phyloP scores from a whole-genome alignment of 1,140 invertebrate species.

The Plutomurus gul region DNA sequence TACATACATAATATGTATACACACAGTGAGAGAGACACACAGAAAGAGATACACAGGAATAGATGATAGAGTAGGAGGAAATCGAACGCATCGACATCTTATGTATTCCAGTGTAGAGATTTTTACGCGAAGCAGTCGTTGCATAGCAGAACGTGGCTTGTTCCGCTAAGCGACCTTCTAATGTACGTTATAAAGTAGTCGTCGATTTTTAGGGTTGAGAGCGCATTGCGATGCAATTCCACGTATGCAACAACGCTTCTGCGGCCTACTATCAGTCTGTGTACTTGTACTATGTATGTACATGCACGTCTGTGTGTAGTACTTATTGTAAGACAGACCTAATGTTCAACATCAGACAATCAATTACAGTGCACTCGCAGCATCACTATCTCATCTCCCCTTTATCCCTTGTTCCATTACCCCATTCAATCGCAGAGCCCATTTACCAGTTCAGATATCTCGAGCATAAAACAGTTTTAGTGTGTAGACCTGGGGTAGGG shows the following conservation, averaged over 20 bases:
- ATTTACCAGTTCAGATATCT: conserved; percentile 7
- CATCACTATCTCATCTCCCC: conserved; percentile 38
- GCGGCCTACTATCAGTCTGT: not conserved
- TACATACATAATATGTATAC: too few relatives aligned
- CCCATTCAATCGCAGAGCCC: conserved; percentile 36
- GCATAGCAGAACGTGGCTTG: too few relatives aligned
- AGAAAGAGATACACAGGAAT: too few relatives aligned
- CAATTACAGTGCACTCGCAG: conserved; percentile 42
- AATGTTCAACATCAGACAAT: conserved; percentile 44
- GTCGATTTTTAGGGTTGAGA: too few relatives aligned
- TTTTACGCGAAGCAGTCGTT: too few relatives aligned
- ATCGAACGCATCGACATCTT: too few relatives aligned
- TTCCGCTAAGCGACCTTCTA: too few relatives aligned
- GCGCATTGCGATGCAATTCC: conserved; percentile 1
- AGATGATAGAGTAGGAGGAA: too few relatives aligned
- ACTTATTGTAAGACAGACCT: conserved; percentile 20
- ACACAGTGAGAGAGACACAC: too few relatives aligned
- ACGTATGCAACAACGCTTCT: not conserved
- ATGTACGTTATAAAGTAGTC: too few relatives aligned
- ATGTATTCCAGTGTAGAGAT: too few relatives aligned
- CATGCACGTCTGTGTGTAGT: not conserved
- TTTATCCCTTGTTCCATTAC: conserved; percentile 29
- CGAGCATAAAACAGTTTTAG: not conserved
- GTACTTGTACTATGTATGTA: not conserved
- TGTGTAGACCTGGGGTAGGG: conserved; percentile 11